Percentiles rank a stretch among this genome's conserved stretches.
Evolutionary conservation across 2,797 vertebrate genomes (phyloP).

Genomic region (Sebastes hopkinsi): DNA sequence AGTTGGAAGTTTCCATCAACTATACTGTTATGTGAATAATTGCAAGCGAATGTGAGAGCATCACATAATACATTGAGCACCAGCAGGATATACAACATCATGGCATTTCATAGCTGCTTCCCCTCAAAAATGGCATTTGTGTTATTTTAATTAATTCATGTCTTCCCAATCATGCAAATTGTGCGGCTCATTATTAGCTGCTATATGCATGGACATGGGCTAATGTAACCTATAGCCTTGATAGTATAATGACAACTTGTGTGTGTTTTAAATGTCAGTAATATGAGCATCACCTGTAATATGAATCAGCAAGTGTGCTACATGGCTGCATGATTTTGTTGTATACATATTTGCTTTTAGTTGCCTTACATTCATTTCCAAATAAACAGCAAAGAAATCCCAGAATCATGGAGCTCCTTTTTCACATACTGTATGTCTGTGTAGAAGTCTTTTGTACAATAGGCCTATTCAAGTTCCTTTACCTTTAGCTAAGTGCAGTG

Average conservation of each 20-base stretch:
- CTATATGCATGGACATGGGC: background rate
- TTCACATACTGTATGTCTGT: background rate
- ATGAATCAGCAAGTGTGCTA: background rate
- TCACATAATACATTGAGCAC: background rate
- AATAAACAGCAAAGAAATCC: background rate
- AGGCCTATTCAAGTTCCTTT: background rate
- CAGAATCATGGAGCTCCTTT: background rate
- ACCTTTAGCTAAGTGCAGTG: conserved; percentile 1
- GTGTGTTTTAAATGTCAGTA: background rate
- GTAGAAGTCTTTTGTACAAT: background rate
- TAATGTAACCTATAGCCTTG: background rate
- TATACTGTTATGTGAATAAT: background rate
- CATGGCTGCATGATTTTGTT: background rate
- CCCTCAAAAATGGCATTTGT: background rate
- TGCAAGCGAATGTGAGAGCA: conserved; percentile 1
- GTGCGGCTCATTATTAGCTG: background rate
- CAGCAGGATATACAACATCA: background rate
- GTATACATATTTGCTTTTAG: background rate
- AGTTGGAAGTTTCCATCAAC: background rate
- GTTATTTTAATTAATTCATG: conserved; percentile 3
- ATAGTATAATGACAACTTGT: background rate
- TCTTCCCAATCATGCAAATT: background rate
- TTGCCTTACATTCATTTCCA: background rate
- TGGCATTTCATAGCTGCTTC: background rate
- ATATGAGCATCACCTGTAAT: background rate